Evolutionary conservation across 2,888 invertebrate species (phyloP), one percentile per base, ranked within the genome.

Genomic region (Nephrocerus scutellatus): DNA sequence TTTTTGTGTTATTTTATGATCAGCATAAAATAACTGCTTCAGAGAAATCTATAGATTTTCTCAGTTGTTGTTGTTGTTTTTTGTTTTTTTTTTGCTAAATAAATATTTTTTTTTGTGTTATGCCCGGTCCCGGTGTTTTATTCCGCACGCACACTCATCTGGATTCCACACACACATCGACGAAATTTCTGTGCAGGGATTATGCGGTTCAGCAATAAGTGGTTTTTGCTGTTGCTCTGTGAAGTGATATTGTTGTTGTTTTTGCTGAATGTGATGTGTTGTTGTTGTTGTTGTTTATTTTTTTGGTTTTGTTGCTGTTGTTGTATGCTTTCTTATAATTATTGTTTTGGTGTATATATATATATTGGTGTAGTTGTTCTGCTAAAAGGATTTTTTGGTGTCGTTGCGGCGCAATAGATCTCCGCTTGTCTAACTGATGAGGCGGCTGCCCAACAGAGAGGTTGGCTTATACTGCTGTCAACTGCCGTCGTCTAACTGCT

Each of bases 401-500:
- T 38, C 41, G 49, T 56, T 55, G 53, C 53, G 53, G 58, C n/a
- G n/a, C n/a, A n/a, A n/a, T n/a, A n/a, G 43, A 47, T 42, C 47
- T n/a, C 29, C 30, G 28, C 21, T 39, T 44, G 36, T 40, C 40
- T 41, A 36, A 40, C 39, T 35, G 33, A 44, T 39, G 43, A 44
- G 38, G 34, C 43, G 47, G 43, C 43, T 44, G 40, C 45, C 42
- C 43, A 47, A 47, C 47, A 47, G 43, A 43, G 45, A 47, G 39
- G 36, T 40, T 40, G 41, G 41, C 43, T 43, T 6, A 12, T 28
- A 28, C 54, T 56, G 54, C 55, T 53, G 54, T 47, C 16, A 16
- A 16, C 28, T 51, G 50, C 47, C 46, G 47, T 46, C 56, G 54
- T 54, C 56, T 55, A 59, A 60, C 60, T 54, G 54, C 49, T 71